Conservation (phyloP, 2,888 invertebrate genomes). For the Liodrosophila aerea region DNA sequence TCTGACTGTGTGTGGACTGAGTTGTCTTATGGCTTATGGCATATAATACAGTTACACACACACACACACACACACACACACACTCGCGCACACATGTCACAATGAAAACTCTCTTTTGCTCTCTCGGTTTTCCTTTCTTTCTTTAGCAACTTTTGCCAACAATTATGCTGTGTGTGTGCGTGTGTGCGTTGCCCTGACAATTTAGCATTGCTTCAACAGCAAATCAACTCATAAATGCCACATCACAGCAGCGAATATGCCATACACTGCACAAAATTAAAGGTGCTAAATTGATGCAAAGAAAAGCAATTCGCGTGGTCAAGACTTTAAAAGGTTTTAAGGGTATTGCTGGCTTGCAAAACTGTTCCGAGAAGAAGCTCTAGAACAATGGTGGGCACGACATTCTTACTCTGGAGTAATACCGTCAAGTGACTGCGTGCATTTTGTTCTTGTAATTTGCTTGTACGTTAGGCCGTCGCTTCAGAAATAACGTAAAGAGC, state of each 20-base stretch:
- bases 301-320: not conserved
- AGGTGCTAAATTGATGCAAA: too few relatives aligned
- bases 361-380: too few relatives aligned
- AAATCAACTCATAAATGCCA: conserved; percentile 4
- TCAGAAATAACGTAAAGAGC: too few relatives aligned
- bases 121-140: not conserved
- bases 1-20: conserved; percentile 22
- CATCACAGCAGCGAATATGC: too few relatives aligned
- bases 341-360: too few relatives aligned
- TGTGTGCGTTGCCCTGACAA: conserved; percentile 34
- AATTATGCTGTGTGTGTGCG: conserved; percentile 41
- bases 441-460: too few relatives aligned
- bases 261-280: conserved; percentile 1
- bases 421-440: too few relatives aligned
- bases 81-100: conserved; percentile 2
- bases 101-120: conserved; percentile 44
- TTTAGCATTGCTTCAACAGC: conserved; percentile 22
- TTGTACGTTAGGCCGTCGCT: too few relatives aligned
- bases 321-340: too few relatives aligned
- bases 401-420: too few relatives aligned
- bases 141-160: conserved; percentile 28
- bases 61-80: conserved; percentile 4
- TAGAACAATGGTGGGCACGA: too few relatives aligned
- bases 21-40: not conserved
- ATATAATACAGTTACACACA: conserved; percentile 6